Conservation (phyloP, 2,888 invertebrate species). For the Poecilus cupreus region DNA sequence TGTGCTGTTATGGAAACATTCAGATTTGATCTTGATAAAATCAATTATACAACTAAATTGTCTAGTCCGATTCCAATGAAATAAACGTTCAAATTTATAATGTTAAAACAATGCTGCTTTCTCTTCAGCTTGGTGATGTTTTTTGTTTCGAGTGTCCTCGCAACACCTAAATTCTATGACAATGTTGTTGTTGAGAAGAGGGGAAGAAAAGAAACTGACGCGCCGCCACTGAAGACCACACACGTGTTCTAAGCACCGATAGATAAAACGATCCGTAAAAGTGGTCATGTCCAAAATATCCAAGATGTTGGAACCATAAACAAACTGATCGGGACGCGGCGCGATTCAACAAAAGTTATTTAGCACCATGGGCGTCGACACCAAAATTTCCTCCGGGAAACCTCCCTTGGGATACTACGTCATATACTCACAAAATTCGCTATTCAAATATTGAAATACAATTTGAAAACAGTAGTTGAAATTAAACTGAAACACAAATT, state of each 20-base stretch:
- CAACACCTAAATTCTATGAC: neutral
- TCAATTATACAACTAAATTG: too few species aligned
- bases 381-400: too few species aligned
- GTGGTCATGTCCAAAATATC: conserved; percentile 64
- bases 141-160: neutral
- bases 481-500: too few species aligned
- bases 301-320: conserved; percentile 64
- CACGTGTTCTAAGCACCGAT: conserved; percentile 66
- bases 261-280: conserved; percentile 64
- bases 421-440: too few species aligned
- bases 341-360: conserved; percentile 45
- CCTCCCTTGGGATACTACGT: too few species aligned
- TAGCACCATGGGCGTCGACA: conserved; percentile 24
- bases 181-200: neutral
- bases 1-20: too few species aligned
- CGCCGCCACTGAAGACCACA: conserved; percentile 64
- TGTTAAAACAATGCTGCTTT: neutral
- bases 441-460: too few species aligned
- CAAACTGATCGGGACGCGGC: conserved; percentile 61
- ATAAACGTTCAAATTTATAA: too few species aligned
- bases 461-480: too few species aligned
- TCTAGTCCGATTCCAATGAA: too few species aligned
- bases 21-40: too few species aligned
- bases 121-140: neutral
- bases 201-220: conserved; percentile 26